Percentiles rank a stretch among this genome's conserved stretches.
phyloP scores from a whole-genome alignment of 1,140 invertebrate species.

The Reticulitermes speratus region DNA sequence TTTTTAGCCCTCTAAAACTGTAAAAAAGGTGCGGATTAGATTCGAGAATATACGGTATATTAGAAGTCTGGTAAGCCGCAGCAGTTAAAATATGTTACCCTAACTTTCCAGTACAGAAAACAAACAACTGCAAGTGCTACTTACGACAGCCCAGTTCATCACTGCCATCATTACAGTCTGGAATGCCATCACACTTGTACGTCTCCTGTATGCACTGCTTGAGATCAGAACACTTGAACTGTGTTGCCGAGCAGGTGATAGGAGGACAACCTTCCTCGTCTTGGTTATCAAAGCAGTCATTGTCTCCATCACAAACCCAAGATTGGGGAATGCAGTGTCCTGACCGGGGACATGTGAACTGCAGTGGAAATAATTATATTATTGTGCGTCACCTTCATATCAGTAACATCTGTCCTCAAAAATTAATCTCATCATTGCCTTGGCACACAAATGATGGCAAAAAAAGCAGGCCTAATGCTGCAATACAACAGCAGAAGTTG shows the following conservation, averaged over 20 bases:
- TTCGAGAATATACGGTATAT: too few species aligned
- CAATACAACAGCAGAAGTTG: too few species aligned
- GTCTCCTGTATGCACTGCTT: conserved; percentile 91
- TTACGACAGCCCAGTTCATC: conserved; percentile 84
- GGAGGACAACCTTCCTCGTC: conserved; percentile 97
- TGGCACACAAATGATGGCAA: too few species aligned
- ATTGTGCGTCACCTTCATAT: too few species aligned
- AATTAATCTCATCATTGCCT: too few species aligned
- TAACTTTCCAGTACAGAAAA: too few species aligned
- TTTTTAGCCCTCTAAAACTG: too few species aligned
- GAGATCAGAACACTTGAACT: conserved; percentile 90
- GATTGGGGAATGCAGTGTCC: conserved; percentile 95
- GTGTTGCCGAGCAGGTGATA: conserved; percentile 85
- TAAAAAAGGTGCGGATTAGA: too few species aligned
- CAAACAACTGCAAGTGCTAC: conserved; percentile 38
- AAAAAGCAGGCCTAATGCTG: too few species aligned
- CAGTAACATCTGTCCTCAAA: too few species aligned
- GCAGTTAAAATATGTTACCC: too few species aligned
- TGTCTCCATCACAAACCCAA: conserved; percentile 64
- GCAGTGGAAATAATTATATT: conserved; percentile 37
- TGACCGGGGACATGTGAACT: conserved; percentile 91
- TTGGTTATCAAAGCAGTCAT: conserved; percentile 97
- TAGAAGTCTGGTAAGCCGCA: too few species aligned
- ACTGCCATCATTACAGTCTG: conserved; percentile 87
- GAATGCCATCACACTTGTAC: conserved; percentile 92